phyloP scores from a whole-genome alignment of 2,797 vertebrate genomes.

The Ficedula albicollis region DNA sequence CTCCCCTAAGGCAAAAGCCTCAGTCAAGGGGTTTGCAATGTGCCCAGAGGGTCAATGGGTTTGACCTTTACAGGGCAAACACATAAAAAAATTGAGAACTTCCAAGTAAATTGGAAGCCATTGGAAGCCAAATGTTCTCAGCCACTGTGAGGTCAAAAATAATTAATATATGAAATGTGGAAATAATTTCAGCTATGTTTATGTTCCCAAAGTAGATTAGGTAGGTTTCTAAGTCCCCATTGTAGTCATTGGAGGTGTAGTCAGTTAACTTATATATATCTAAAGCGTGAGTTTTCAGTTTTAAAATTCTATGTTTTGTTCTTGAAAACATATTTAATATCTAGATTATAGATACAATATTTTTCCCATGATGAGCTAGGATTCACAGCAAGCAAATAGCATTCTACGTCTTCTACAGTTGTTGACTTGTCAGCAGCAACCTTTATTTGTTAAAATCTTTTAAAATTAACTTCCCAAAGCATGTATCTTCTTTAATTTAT shows the following conservation, averaged over 20 bases:
- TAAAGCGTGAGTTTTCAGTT: neutral
- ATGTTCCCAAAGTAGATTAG: neutral
- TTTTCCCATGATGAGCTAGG: neutral
- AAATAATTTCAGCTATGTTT: neutral
- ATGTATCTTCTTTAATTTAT: neutral
- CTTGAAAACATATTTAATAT: neutral
- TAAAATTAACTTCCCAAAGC: neutral
- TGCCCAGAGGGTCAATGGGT: neutral
- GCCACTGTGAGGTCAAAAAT: neutral
- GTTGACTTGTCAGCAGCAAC: neutral
- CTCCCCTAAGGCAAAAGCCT: neutral
- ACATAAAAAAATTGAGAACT: neutral
- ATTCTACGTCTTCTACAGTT: fast-evolving
- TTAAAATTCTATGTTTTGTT: neutral
- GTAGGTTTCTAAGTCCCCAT: neutral
- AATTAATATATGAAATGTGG: neutral
- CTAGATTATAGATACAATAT: neutral
- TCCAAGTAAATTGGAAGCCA: neutral
- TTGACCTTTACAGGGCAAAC: neutral
- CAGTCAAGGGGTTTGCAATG: neutral
- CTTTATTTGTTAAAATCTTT: neutral
- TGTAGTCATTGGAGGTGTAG: neutral
- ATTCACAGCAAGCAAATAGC: neutral
- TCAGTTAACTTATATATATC: neutral
- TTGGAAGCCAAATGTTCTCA: too few relatives aligned